Evolutionary conservation across 1,140 invertebrate genomes (phyloP).

Genomic region (Ridgeia piscesae): DNA sequence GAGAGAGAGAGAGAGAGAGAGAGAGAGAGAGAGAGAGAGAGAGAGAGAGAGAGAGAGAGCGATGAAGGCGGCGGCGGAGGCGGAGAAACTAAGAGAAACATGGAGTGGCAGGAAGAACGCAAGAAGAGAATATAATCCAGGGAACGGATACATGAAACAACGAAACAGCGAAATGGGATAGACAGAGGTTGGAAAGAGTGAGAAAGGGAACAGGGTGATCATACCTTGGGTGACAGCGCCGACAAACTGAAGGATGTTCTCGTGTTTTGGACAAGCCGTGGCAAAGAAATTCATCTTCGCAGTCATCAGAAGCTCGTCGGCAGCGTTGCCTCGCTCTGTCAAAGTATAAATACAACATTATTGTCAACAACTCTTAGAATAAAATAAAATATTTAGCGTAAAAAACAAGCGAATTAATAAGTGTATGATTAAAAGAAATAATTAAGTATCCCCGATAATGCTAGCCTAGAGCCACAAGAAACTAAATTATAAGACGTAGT

Average conservation of each 20-base stretch:
- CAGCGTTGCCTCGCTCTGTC: conserved; percentile 30
- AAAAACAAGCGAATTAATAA: not conserved
- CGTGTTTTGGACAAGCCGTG: conserved; percentile 37
- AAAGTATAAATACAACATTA: not conserved
- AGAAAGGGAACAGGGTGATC: not conserved
- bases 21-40: not conserved
- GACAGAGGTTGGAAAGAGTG: no score
- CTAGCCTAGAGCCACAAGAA: no score
- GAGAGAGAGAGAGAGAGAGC: not conserved
- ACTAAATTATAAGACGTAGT: no score
- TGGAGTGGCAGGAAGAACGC: no score
- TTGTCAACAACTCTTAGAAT: not conserved
- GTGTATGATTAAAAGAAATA: not conserved
- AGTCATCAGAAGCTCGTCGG: conserved; percentile 41
- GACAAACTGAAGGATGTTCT: conserved; percentile 39
- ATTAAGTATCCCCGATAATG: no score
- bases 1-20: not conserved
- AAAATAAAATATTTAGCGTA: not conserved
- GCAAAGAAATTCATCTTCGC: conserved; percentile 47
- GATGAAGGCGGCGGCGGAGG: no score
- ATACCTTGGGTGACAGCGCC: conserved; percentile 39
- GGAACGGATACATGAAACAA: no score
- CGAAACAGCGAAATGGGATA: no score
- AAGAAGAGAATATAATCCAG: no score
- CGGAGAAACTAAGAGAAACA: no score